A percentile compares a stretch with the other conserved stretches of the same genome.
phyloP scores from a whole-genome alignment of 2,113 vertebrate genomes.

The Varanus salvator region DNA sequence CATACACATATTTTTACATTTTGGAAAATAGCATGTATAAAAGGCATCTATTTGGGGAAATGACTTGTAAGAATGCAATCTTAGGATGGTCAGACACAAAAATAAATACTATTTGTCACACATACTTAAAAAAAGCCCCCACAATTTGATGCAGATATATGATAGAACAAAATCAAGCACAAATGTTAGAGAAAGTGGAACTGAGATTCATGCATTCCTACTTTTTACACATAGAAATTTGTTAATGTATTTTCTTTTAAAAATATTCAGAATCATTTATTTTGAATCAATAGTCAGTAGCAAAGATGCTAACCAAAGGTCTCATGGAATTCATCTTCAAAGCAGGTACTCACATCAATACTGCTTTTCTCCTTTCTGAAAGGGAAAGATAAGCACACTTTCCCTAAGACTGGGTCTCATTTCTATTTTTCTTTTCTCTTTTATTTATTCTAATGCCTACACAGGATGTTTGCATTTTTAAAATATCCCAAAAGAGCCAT shows the following conservation, averaged over 20 bases:
- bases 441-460: slow-evolving; percentile 5
- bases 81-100: no score
- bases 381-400: background rate
- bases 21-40: no score
- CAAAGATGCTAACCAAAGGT: background rate
- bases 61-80: no score
- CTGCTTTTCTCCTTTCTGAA: background rate
- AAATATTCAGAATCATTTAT: background rate
- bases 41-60: no score
- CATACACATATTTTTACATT: no score
- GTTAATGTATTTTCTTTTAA: background rate
- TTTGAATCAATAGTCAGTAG: background rate
- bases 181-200: no score
- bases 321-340: rapidly evolving
- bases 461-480: background rate
- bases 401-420: background rate
- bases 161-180: no score
- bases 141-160: no score
- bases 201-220: background rate
- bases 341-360: background rate
- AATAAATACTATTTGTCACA: no score
- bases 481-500: background rate
- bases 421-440: background rate
- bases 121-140: no score
- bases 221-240: background rate